Percentiles rank a stretch among this genome's conserved stretches.
phyloP scores from a whole-genome alignment of 37 sponge, comb jelly and placozoan genomes.

The Bolinopsis microptera region DNA sequence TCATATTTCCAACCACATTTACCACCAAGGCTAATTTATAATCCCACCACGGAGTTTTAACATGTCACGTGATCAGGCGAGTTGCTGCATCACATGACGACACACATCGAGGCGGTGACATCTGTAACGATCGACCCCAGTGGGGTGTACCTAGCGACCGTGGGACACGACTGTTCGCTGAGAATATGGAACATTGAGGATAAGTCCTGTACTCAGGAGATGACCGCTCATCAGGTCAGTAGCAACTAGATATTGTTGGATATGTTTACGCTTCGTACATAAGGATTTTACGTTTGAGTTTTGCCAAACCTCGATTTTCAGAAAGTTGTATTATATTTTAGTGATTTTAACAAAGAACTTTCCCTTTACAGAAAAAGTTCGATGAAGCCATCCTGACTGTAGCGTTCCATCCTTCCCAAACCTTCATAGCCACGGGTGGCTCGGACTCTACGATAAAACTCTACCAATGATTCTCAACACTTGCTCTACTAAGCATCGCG shows the following conservation, averaged over 20 bases:
- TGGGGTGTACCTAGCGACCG: slow-evolving; percentile 90
- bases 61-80: slow-evolving; percentile 69
- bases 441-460: slow-evolving; percentile 93
- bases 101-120: slow-evolving; percentile 91
- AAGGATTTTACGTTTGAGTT: too few species aligned
- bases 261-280: too few species aligned
- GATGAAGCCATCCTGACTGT: slow-evolving; percentile 87
- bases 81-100: slow-evolving; percentile 85
- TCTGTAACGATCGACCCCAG: slow-evolving; percentile 89
- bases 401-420: slow-evolving; percentile 79
- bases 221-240: slow-evolving; percentile 76
- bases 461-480: slow-evolving; percentile 50
- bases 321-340: too few species aligned
- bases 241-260: too few species aligned
- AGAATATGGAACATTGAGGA: slow-evolving; percentile 91
- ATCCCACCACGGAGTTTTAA: neutral
- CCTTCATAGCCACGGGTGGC: slow-evolving; percentile 89
- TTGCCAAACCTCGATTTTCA: too few species aligned
- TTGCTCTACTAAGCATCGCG: neutral
- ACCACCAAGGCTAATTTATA: too few species aligned
- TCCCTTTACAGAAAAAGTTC: slow-evolving; percentile 72
- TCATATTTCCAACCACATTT: too few species aligned
- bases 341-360: too few species aligned
- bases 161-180: slow-evolving; percentile 95
- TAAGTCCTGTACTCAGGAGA: slow-evolving; percentile 89